These are phyloP conservation scores for Rhizoglyphus robini DNA, from an alignment of 1,140 invertebrate species.

Conservation along the genomic window DNA sequence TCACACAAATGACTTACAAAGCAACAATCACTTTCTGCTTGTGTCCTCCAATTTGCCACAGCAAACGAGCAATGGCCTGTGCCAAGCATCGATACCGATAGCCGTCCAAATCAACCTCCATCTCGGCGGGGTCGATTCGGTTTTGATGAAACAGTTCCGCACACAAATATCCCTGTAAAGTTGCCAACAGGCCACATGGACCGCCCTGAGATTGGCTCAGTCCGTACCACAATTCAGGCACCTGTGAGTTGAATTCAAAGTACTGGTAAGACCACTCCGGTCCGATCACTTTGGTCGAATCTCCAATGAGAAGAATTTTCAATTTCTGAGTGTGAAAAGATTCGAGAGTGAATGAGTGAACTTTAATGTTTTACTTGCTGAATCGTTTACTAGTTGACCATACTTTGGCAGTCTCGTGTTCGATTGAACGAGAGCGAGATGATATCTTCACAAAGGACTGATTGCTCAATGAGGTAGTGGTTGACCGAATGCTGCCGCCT, in stretches of 20 bases:
- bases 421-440: background rate
- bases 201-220: slow-evolving; percentile 7
- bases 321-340: background rate
- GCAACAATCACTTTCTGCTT: slow-evolving; percentile 1
- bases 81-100: background rate
- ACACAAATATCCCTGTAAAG: slow-evolving; percentile 3
- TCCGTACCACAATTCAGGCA: slow-evolving; percentile 8
- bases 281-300: background rate
- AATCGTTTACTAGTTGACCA: background rate
- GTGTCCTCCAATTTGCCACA: slow-evolving; percentile 11
- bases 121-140: background rate
- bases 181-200: slow-evolving; percentile 8
- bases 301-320: slow-evolving; percentile 6
- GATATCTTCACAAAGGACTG: background rate
- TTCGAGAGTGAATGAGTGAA: background rate
- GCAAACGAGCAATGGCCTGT: background rate
- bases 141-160: slow-evolving; percentile 10
- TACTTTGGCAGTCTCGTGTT: background rate
- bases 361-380: background rate
- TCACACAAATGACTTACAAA: background rate
- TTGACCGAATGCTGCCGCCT: background rate
- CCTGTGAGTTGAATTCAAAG: slow-evolving; percentile 3
- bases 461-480: background rate
- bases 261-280: slow-evolving; percentile 7
- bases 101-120: background rate